Percentiles rank a stretch among this genome's conserved stretches.
Conservation (phyloP, 1,140 invertebrate species). For the Helicoverpa zea region DNA sequence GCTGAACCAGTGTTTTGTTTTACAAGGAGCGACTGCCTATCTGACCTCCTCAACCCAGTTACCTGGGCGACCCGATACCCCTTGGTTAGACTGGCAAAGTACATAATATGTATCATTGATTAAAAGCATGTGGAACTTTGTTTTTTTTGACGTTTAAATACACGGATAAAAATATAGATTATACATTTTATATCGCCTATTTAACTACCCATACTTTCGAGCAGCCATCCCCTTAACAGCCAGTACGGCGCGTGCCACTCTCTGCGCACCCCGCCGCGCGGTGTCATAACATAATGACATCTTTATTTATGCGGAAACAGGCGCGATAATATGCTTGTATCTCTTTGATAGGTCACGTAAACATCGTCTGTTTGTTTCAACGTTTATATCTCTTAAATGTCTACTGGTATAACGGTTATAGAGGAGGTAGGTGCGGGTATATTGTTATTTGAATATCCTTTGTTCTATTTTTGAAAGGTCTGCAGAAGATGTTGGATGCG, state of each 20-base stretch:
- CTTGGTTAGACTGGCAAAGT: too few species aligned
- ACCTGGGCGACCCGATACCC: too few species aligned
- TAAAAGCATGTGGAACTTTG: too few species aligned
- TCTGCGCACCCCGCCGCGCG: conserved; percentile 5
- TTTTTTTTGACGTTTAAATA: too few species aligned
- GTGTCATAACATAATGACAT: conserved; percentile 43
- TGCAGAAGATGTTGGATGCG: too few species aligned
- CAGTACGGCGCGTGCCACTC: conserved; percentile 1
- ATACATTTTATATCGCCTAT: too few species aligned
- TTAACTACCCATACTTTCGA: not conserved
- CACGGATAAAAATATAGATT: too few species aligned
- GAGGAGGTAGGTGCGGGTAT: not conserved
- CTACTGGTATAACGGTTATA: conserved; percentile 7
- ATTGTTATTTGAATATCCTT: not conserved
- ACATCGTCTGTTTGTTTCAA: not conserved
- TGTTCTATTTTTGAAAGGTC: too few species aligned
- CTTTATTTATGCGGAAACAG: conserved; percentile 36
- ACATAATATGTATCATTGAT: too few species aligned
- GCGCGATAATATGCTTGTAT: conserved; percentile 5
- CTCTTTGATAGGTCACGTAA: conserved; percentile 29
- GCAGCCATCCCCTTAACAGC: conserved; percentile 30
- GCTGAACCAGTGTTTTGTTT: too few species aligned
- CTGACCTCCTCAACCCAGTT: too few species aligned
- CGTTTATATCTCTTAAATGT: not conserved
- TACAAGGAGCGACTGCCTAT: too few species aligned